A percentile compares a stretch with the other conserved stretches of the same genome.
Conservation (phyloP, 2,113 vertebrate species). For the Zootoca vivipara region DNA sequence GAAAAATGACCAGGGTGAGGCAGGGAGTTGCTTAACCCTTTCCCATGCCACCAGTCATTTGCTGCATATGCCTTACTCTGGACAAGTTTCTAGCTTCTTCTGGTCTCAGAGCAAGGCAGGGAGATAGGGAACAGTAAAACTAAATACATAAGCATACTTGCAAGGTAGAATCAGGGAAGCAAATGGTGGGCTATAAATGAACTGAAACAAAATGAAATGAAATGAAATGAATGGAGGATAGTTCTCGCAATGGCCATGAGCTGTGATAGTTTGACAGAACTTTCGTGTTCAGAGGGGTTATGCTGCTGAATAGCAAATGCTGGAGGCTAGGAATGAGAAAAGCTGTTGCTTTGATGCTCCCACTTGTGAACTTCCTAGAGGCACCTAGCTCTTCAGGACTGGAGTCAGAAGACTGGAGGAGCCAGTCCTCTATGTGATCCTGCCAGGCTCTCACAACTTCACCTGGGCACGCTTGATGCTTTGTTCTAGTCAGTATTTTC, state of each 20-base stretch:
- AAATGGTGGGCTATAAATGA: too few relatives aligned
- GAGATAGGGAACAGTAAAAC: neutral
- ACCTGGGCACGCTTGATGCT: too few relatives aligned
- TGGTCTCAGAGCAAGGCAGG: neutral
- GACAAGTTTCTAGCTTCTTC: neutral
- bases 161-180: neutral
- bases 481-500: too few relatives aligned
- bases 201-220: too few relatives aligned
- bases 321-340: neutral
- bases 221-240: neutral
- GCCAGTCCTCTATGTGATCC: too few relatives aligned
- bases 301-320: neutral
- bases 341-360: neutral
- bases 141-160: neutral
- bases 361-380: neutral
- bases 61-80: neutral
- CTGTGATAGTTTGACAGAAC: neutral
- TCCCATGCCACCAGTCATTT: neutral
- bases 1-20: neutral
- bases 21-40: neutral
- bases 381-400: neutral
- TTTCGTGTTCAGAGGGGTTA: neutral
- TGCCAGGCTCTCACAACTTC: too few relatives aligned
- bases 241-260: neutral
- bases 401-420: too few relatives aligned